These are phyloP conservation scores for Sebastes minor DNA, from an alignment of 2,797 vertebrate genomes.

Conservation along the genomic window DNA sequence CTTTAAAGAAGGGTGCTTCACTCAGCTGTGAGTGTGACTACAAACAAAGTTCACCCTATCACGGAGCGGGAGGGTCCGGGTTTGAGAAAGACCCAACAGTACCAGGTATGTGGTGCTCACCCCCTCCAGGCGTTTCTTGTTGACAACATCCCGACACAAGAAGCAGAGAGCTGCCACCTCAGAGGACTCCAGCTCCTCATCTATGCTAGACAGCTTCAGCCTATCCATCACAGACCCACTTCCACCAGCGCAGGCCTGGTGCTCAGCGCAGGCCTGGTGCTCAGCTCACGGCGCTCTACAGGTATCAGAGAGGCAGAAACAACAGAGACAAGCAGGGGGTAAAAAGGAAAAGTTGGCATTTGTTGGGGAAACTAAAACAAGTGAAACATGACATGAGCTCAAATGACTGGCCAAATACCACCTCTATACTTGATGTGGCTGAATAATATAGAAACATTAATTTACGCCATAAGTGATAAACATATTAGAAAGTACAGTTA, in stretches of 20 bases:
- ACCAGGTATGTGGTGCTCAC: slow-evolving; percentile 31
- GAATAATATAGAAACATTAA: not conserved
- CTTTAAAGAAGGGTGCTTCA: no score
- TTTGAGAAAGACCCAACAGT: not conserved
- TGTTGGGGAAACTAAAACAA: not conserved
- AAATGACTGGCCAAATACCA: not conserved
- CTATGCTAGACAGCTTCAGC: slow-evolving; percentile 53
- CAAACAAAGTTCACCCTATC: no score
- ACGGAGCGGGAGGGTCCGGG: no score
- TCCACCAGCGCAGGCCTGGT: not conserved
- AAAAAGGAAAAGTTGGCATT: not conserved
- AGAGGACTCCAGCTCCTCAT: slow-evolving; percentile 64
- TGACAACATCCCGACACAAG: slow-evolving; percentile 74
- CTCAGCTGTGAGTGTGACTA: no score
- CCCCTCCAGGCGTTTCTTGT: slow-evolving; percentile 66
- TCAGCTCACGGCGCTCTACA: not conserved
- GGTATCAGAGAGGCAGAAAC: not conserved
- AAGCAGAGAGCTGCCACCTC: slow-evolving; percentile 80
- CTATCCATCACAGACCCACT: slow-evolving; percentile 63
- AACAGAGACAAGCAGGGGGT: not conserved
- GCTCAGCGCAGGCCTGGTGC: not conserved
- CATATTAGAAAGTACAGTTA: not conserved
- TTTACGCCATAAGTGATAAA: not conserved
- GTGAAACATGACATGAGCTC: not conserved
- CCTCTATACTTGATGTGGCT: not conserved